Evolutionary conservation across 2,888 invertebrate genomes (phyloP).

Genomic region (Rhagophthalmus giganteus): DNA sequence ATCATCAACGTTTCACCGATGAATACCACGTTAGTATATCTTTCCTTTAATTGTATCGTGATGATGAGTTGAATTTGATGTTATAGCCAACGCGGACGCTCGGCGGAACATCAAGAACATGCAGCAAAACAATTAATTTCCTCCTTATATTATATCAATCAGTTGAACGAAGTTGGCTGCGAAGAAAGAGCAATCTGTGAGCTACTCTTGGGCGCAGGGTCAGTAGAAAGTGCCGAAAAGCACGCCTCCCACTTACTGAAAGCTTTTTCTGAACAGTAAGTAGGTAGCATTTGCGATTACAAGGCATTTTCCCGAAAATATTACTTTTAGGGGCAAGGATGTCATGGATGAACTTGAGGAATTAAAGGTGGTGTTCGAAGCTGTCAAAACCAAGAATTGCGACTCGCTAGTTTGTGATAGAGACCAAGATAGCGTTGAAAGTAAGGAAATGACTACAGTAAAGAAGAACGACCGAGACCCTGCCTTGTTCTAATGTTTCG

Average conservation of each 20-base stretch:
- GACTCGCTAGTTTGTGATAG: slow-evolving; percentile 44
- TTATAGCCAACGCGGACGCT: slow-evolving; percentile 8
- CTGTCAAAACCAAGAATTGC: slow-evolving; percentile 49
- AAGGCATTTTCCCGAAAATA: too few relatives aligned
- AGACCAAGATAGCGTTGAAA: slow-evolving; percentile 19
- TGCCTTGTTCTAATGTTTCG: too few relatives aligned
- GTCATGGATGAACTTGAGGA: slow-evolving; percentile 44
- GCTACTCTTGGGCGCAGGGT: slow-evolving; percentile 44
- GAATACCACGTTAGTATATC: slow-evolving; percentile 42
- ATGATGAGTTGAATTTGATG: neutral
- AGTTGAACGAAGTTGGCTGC: slow-evolving; percentile 38
- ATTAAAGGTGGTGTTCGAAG: slow-evolving; percentile 49
- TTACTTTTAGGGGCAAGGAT: neutral
- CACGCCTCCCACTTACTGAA: slow-evolving; percentile 48
- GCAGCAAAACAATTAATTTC: slow-evolving; percentile 10
- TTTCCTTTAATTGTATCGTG: neutral
- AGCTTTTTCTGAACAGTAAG: slow-evolving; percentile 47
- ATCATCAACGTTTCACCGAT: slow-evolving; percentile 62
- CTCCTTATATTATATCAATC: slow-evolving; percentile 17
- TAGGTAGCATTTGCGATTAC: slow-evolving; percentile 1
- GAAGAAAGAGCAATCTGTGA: slow-evolving; percentile 50
- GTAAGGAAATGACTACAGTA: neutral
- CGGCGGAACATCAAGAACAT: neutral
- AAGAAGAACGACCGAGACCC: too few relatives aligned
- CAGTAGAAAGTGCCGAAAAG: slow-evolving; percentile 44